These are phyloP conservation scores for Shinisaurus crocodilurus DNA, from an alignment of 2,113 vertebrate species.

Conservation along the genomic window DNA sequence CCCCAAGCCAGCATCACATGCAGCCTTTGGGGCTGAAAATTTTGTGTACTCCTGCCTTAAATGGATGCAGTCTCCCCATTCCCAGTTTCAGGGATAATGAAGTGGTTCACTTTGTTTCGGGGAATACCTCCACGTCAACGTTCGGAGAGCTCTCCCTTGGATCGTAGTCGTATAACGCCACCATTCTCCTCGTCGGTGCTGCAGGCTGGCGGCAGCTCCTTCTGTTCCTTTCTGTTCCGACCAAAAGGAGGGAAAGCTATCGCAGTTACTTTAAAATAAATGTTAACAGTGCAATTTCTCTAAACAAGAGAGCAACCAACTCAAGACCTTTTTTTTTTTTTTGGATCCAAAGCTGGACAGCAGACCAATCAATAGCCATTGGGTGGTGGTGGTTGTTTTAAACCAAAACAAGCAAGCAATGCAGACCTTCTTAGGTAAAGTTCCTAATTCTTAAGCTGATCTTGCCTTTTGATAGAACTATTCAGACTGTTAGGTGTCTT, in stretches of 20 bases:
- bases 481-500: background rate
- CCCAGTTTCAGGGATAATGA: background rate
- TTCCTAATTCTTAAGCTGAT: background rate
- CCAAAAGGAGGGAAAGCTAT: slow-evolving; percentile 27
- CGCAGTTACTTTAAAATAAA: background rate
- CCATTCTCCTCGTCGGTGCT: slow-evolving; percentile 86
- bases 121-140: slow-evolving; percentile 92
- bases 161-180: slow-evolving; percentile 95
- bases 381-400: too few species aligned
- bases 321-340: background rate
- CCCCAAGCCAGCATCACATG: too few species aligned
- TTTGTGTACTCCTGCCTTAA: background rate
- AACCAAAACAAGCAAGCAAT: background rate
- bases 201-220: slow-evolving; percentile 81
- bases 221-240: slow-evolving; percentile 85
- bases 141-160: slow-evolving; percentile 96
- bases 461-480: background rate
- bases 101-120: fast-evolving
- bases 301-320: fast-evolving
- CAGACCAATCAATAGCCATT: background rate
- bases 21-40: too few species aligned
- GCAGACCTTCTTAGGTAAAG: background rate
- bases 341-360: background rate
- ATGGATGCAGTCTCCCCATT: background rate
- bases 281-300: background rate